A percentile compares a stretch with the other conserved stretches of the same genome.
These are phyloP conservation scores for Gnathonemus longibarbis DNA, from an alignment of 2,113 vertebrate genomes.

Conservation along the genomic window DNA sequence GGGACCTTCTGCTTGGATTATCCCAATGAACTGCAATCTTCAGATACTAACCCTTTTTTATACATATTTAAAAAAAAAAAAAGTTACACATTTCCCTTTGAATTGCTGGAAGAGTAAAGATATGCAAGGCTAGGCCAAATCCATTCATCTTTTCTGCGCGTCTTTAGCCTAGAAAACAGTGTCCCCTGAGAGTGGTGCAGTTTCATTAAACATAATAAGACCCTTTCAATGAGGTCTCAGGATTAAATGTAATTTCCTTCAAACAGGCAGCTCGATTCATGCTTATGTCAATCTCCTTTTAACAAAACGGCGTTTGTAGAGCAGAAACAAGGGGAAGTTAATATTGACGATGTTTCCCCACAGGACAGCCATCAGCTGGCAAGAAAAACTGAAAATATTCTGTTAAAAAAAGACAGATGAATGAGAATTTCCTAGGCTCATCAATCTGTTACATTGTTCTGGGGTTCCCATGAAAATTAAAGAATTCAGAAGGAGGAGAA, in stretches of 20 bases:
- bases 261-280: background rate
- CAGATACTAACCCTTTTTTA: conserved; percentile 13
- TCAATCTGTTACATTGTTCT: background rate
- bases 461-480: background rate
- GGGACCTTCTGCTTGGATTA: conserved; percentile 16
- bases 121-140: conserved; percentile 15
- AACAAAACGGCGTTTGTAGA: background rate
- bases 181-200: background rate
- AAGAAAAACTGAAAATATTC: background rate
- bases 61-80: too few relatives aligned
- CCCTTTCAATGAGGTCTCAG: background rate
- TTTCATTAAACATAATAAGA: conserved; percentile 21
- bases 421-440: background rate
- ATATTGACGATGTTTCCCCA: background rate
- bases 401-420: background rate
- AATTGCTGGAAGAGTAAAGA: conserved; percentile 8
- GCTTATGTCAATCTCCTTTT: conserved; percentile 13
- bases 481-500: background rate
- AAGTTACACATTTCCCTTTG: conserved; percentile 8
- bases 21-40: conserved; percentile 28
- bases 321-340: background rate
- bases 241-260: conserved; percentile 14
- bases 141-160: conserved; percentile 24
- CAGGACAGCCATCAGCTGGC: background rate
- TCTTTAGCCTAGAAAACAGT: conserved; percentile 15